Base-by-base conservation (phyloP, 2,797 vertebrate species). In the Chloroceryle inda region DNA sequence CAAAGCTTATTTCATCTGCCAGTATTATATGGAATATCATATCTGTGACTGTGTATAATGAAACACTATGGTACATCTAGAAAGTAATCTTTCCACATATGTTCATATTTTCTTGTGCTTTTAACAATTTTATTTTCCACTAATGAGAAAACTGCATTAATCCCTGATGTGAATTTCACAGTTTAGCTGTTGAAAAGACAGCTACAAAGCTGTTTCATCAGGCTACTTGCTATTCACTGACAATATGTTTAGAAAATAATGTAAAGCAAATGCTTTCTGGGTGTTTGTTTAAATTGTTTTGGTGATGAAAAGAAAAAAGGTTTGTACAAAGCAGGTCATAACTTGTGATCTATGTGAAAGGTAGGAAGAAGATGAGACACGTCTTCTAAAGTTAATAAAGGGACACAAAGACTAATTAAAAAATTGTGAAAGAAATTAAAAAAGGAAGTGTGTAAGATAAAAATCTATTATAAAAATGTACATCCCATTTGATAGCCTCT, bases 271-370 rank as follows among this genome's bases (percentile, higher is more conserved):
- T 31, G 18, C 5, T 71, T 73, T 35, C 33, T 64, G 64, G 13
- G 14, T 37, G 15, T 40, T 26, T 23, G 44, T 35, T 6, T 3
- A 3, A 3, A 35, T 29, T 64, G 6, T 29, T 91, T 77, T 29
- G 20, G 6, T 61, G 17, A 10, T 67, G 27, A 40, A 79, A 58
- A 40, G 8, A 23, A 37, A 87, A 84, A 44, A 0, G 0, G 31
- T 20, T 13, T 40, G 7, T 15, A 35, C 0, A 0, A 44, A 31
- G 16, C 2, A 4, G 18, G 20, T 56, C 4, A n/a, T 47, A 33
- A 35, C 35, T 62, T 77, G 14, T 42, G 27, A 58, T 56, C 24
- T 38, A 86, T 12, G 4, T 52, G 59, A 24, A 67, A 86, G 8
- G 29, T 20, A 68, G 2, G 63, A 79, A 18, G 49, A n/a, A 14